phyloP scores from a whole-genome alignment of 2,888 invertebrate species.

The Plebejus melissa region DNA sequence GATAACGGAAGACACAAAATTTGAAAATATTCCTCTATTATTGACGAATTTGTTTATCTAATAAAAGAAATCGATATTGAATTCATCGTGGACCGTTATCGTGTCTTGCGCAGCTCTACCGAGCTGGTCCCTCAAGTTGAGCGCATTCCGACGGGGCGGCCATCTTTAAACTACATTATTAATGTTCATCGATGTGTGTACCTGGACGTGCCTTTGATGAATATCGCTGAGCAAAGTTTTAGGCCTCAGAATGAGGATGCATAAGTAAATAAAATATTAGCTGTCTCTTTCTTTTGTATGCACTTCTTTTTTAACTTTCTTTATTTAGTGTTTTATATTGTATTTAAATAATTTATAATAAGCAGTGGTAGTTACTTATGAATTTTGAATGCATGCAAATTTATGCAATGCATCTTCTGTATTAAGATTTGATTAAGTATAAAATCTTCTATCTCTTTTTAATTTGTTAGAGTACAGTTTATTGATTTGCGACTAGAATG shows the following conservation, averaged over 20 bases:
- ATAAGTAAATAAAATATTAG: constrained; percentile 1
- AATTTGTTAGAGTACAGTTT: too few relatives aligned
- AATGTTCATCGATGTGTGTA: constrained; percentile 45
- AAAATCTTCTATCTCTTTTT: not conserved
- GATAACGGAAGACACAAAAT: not conserved
- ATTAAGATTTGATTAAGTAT: not conserved
- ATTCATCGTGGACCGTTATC: constrained; percentile 33
- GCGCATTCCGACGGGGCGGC: constrained; percentile 67
- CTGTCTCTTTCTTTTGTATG: not conserved
- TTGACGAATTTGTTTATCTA: not conserved
- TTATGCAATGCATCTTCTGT: constrained; percentile 31
- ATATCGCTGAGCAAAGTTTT: constrained; percentile 18
- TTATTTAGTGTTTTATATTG: not conserved
- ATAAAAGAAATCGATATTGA: constrained; percentile 18
- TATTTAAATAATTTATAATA: constrained; percentile 42
- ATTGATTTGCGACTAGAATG: too few relatives aligned
- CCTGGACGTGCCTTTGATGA: constrained; percentile 26
- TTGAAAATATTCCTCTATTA: not conserved
- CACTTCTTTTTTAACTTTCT: not conserved
- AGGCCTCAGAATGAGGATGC: constrained; percentile 10
- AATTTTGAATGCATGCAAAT: constrained; percentile 42
- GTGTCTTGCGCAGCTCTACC: constrained; percentile 48
- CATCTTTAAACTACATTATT: constrained; percentile 77
- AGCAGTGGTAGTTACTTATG: constrained; percentile 57
- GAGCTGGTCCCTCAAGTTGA: constrained; percentile 48